Evolutionary conservation across 2,888 invertebrate species (phyloP), one percentile per base, ranked within the genome.

Genomic region (Harmothoe impar): DNA sequence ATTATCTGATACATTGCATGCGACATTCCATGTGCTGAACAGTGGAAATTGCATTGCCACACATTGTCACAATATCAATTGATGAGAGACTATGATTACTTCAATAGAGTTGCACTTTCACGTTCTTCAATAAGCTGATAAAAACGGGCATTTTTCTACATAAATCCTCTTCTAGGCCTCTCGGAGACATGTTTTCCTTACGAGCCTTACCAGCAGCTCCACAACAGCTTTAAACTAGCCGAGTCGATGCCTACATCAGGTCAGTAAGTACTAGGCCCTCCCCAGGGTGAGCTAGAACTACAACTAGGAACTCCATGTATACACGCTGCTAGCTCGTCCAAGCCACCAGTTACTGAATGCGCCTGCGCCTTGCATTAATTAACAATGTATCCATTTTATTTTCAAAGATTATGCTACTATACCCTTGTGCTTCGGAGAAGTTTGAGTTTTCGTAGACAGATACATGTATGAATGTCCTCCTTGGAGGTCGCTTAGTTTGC

Each of bases 161-260:
- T 62, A 62, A 62, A 62, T 62, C 62, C 62, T 62, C 20, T n/a
- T 62, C 12, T n/a, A 62, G 62, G 62, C n/a, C 62, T n/a, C 1
- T 62, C 62, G 62, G 62, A 62, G 23, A 62, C 62, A 62, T 62
- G 62, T 62, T 62, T 62, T 15, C 62, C 62, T n/a, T 62, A 62
- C 62, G 62, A 62, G n/a, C 62, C 62, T n/a, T 62, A 62, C 62
- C 23, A 62, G n/a, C 62, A 62, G 3, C 20, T 62, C 7, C n/a
- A 62, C 62, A 62, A 62, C 62, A 62, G 62, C 62, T 62, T n/a
- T 62, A n/a, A 20, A 20, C 20, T 62, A 62, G 62, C 62, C 23
- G 62, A 62, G 23, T 62, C 62, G 20, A 62, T 62, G 62, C 62
- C 62, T n/a, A 15, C 20, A 3, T n/a, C 62, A 62, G 62, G 62